Percentiles rank a stretch among this genome's conserved stretches.
phyloP scores from a whole-genome alignment of 2,888 invertebrate genomes.

The Zaprionus lineosus region DNA sequence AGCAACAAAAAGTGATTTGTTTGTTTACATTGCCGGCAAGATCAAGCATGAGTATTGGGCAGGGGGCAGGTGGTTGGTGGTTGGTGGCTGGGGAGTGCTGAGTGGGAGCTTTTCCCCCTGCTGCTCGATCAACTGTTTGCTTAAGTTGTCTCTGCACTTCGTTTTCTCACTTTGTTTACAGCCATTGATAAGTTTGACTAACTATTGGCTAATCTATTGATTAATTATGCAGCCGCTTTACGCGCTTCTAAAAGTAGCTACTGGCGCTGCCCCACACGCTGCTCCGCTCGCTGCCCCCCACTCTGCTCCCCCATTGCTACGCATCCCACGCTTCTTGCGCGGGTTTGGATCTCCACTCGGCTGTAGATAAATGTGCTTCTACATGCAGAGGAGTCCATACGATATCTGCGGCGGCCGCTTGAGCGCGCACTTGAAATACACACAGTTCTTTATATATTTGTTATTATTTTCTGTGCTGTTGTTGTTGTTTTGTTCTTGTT shows the following conservation, averaged over 20 bases:
- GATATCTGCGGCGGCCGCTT: slow-evolving; percentile 21
- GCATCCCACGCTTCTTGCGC: slow-evolving; percentile 8
- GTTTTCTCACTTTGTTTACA: slow-evolving; percentile 30
- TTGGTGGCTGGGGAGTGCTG: slow-evolving; percentile 8
- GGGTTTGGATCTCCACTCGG: neutral
- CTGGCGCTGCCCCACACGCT: slow-evolving; percentile 10
- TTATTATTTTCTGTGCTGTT: slow-evolving; percentile 33
- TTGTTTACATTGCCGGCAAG: slow-evolving; percentile 53
- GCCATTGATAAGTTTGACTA: slow-evolving; percentile 5
- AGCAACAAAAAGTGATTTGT: slow-evolving; percentile 22
- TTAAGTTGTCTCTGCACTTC: no score
- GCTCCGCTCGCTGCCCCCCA: no score
- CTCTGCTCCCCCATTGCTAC: no score
- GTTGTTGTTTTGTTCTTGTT: slow-evolving; percentile 34
- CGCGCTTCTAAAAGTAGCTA: slow-evolving; percentile 26
- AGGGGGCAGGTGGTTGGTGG: no score
- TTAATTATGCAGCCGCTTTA: slow-evolving; percentile 53
- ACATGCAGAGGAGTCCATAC: no score
- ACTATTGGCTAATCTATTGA: slow-evolving; percentile 28
- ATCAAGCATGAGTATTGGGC: slow-evolving; percentile 38
- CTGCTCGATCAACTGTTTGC: no score
- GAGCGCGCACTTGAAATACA: slow-evolving; percentile 61
- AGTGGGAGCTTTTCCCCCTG: neutral
- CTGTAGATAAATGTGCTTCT: slow-evolving; percentile 7
- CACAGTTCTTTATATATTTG: slow-evolving; percentile 29